Evolutionary conservation across 2,797 vertebrate species (phyloP).

Genomic region (Valencia hispanica): DNA sequence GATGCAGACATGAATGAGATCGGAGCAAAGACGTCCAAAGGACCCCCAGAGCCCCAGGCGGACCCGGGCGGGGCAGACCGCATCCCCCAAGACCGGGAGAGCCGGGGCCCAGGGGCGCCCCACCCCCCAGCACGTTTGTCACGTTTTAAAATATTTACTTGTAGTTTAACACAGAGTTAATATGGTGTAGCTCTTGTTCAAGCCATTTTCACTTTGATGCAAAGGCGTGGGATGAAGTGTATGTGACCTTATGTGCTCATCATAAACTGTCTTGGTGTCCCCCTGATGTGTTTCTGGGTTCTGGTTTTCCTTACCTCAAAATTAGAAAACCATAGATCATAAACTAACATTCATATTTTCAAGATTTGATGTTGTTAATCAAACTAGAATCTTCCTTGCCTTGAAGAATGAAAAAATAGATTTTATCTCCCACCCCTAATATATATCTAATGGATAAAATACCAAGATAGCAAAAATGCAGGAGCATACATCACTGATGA

Average conservation of each 20-base stretch:
- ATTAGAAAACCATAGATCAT: not conserved
- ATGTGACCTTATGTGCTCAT: not conserved
- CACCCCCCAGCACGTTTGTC: too few relatives aligned
- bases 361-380: not conserved
- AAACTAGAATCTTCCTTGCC: not conserved
- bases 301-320: not conserved
- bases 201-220: not conserved
- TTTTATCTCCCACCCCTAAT: not conserved
- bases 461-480: not conserved
- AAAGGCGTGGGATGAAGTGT: not conserved
- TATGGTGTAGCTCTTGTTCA: not conserved
- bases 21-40: too few relatives aligned
- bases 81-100: too few relatives aligned
- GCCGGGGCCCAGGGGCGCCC: too few relatives aligned
- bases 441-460: not conserved
- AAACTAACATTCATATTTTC: not conserved
- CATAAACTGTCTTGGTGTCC: not conserved
- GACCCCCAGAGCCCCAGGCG: too few relatives aligned
- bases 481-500: not conserved
- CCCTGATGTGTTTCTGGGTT: not conserved
- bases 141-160: not conserved
- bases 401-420: not conserved
- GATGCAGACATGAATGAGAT: too few relatives aligned
- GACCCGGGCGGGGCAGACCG: too few relatives aligned
- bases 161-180: not conserved